Evolutionary conservation across 2,113 vertebrate genomes (phyloP), one percentile per base, ranked within the genome.

Genomic region (Alethe diademata): DNA sequence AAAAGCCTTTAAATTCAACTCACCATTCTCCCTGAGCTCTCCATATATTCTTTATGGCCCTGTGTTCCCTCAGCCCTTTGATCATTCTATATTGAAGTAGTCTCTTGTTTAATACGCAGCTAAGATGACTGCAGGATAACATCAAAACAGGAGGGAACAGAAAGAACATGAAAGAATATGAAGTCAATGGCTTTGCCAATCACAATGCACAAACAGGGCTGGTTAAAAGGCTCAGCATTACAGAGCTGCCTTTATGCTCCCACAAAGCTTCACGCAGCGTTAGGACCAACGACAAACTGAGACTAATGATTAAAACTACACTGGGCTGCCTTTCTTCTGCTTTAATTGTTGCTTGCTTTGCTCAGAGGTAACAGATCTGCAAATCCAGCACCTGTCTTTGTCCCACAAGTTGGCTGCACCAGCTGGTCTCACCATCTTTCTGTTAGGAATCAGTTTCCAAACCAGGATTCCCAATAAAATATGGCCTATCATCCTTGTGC

Each of bases 11-110:
- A 97, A 95, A 97, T 96, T 92, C 90, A 73, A 83, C 87, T 81
- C 88, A 42, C 35, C 83, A 47, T 56, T 93, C 93, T 91, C 90
- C 82, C 94, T 22, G 13, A 90, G 92, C 92, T 95, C 86, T 79
- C 90, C 93, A 83, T 95, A 96, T 95, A 97, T 90, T 95, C 93
- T 93, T 96, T 91, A 85, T 65, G 92, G 92, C 78, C 94, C 78
- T 93, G 78, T 96, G 93, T 93, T 96, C 91, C 93, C 83, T 64
- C 14, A 64, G 19, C 42, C 86, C 94, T 97, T 97, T 97, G 97
- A 97, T 97, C 97, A 93, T 82, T 64, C 62, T 3, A 93, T 91
- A 96, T 95, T 97, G 96, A 97, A 97, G 95, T 8, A 80, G 88
- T 73, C 95, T 95, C 92, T 97, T 97, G 96, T 97, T 97, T 96